Evolutionary conservation across 2,888 invertebrate species (phyloP).

Genomic region (Lapara coniferarum): DNA sequence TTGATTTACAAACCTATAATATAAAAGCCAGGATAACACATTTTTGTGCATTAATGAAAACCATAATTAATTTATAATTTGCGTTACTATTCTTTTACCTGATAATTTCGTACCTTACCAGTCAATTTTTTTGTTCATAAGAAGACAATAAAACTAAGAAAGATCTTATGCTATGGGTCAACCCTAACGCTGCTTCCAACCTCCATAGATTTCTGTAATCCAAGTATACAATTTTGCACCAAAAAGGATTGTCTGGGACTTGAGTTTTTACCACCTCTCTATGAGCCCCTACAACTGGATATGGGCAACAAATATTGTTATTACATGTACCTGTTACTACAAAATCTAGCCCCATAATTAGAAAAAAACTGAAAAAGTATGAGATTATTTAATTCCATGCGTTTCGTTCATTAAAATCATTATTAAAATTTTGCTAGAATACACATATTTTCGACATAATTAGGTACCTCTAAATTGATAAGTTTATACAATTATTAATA

Average conservation of each 20-base stretch:
- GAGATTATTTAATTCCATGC: too few species aligned
- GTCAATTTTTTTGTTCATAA: neutral
- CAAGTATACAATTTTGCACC: slow-evolving; percentile 81
- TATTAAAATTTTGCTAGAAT: neutral
- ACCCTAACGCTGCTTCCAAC: slow-evolving; percentile 45
- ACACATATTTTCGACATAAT: too few species aligned
- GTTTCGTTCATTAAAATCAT: too few species aligned
- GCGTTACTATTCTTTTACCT: too few species aligned
- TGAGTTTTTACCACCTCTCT: slow-evolving; percentile 69
- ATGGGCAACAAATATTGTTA: slow-evolving; percentile 49
- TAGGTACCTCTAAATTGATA: too few species aligned
- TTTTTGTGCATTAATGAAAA: too few species aligned
- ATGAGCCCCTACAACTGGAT: slow-evolving; percentile 71
- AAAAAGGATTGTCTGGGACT: slow-evolving; percentile 76
- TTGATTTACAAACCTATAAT: too few species aligned
- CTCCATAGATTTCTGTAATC: slow-evolving; percentile 71
- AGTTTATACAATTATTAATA: too few species aligned
- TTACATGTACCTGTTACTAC: neutral
- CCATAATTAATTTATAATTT: too few species aligned
- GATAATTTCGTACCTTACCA: too few species aligned
- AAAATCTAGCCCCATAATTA: neutral
- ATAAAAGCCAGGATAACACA: too few species aligned
- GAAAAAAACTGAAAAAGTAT: neutral
- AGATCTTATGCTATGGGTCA: slow-evolving; percentile 36
- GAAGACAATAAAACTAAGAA: neutral